Evolutionary conservation across 1,140 invertebrate species (phyloP), one percentile per base, ranked within the genome.

Genomic region (Grapholita molesta): DNA sequence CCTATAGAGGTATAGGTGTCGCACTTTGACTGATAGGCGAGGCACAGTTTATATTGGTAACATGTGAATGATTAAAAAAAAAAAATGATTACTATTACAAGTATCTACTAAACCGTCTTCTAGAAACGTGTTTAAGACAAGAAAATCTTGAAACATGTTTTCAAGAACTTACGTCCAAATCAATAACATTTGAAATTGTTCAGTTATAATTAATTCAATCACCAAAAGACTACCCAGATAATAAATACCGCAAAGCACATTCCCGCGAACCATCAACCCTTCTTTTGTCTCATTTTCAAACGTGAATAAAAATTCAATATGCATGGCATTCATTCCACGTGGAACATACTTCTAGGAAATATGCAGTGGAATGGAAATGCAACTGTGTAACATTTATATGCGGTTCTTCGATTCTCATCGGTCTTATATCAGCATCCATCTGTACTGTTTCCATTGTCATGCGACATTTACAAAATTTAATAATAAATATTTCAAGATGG

Each of bases 391-490:
- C 66, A 70, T 70, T 70, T 70, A 66, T 64, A 70, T 24, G 28
- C 38, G 65, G 66, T 64, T 66, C 72, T 75, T 70, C 70, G 69
- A 53, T 67, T 74, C 71, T 75, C 77, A 77, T 78, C 74, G 73
- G 71, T 74, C 72, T 80, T 77, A 73, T 78, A 76, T 73, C 70
- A 73, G 67, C 55, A 74, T 68, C 70, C 42, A 8, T 23, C 32
- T 25, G 15, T 65, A 6, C 9, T 61, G 72, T 79, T 70, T 75
- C 77, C 74, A 76, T 67, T 79, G 23, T 28, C 55, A 15, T 12
- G 30, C 55, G 28, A 15, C 21, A 28, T 24, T 24, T 5, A n/a
- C n/a, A n/a, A n/a, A n/a, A n/a, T n/a, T n/a, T n/a, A n/a, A n/a
- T n/a, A n/a, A n/a, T n/a, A n/a, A n/a, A n/a, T n/a, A n/a, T n/a